These are phyloP conservation scores for Drosophila carrolli DNA, from an alignment of 1,140 invertebrate genomes.

Conservation along the genomic window DNA sequence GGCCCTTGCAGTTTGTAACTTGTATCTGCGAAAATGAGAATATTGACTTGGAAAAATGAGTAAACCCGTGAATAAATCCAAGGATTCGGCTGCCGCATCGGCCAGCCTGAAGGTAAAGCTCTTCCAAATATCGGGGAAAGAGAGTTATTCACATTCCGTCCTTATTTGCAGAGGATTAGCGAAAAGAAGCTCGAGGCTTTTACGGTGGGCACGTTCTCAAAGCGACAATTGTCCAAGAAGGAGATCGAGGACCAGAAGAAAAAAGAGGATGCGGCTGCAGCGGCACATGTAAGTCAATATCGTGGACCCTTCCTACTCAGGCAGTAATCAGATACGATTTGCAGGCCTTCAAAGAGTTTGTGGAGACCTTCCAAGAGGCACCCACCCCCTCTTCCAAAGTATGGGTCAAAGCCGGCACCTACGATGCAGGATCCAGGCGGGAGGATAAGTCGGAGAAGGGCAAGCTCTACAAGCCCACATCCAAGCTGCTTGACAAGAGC, in stretches of 20 bases:
- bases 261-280: conserved; percentile 95
- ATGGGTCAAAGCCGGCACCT: conserved; percentile 98
- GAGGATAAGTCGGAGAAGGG: conserved; percentile 95
- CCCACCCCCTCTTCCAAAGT: conserved; percentile 91
- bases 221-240: conserved; percentile 91
- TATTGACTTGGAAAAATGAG: conserved; percentile 18
- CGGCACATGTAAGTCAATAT: conserved; percentile 86
- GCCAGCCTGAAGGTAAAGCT: conserved; percentile 53
- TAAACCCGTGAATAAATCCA: conserved; percentile 29
- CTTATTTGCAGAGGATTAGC: conserved; percentile 87
- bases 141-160: not conserved
- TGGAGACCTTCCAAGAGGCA: conserved; percentile 97
- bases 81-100: conserved; percentile 20
- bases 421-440: conserved; percentile 96
- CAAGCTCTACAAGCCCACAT: conserved; percentile 96
- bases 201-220: conserved; percentile 91
- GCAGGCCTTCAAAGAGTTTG: conserved; percentile 97
- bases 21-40: conserved; percentile 22
- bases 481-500: conserved; percentile 88
- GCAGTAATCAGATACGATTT: not conserved
- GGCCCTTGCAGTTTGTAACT: not conserved
- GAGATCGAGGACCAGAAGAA: conserved; percentile 95
- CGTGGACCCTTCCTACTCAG: not conserved
- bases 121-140: not conserved
- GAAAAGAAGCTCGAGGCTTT: conserved; percentile 93